Conservation (phyloP, 2,113 vertebrate species). For the Limnothrissa miodon region DNA sequence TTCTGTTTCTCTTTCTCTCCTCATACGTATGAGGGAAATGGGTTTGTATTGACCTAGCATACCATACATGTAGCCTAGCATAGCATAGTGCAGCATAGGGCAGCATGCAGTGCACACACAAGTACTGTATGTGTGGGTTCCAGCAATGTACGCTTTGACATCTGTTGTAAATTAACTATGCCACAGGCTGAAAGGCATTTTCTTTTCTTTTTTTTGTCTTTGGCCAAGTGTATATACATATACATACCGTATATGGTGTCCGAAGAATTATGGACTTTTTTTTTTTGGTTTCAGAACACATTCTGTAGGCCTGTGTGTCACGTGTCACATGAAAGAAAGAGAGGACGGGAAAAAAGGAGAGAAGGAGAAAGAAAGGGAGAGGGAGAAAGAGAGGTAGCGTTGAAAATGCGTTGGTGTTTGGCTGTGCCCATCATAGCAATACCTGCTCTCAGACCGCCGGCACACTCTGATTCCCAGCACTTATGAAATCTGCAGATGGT, state of each 20-base stretch:
- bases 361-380: neutral
- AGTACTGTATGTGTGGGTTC: neutral
- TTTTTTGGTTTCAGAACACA: neutral
- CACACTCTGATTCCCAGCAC: neutral
- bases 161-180: conserved; percentile 5
- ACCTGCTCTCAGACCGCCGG: neutral
- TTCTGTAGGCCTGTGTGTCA: neutral
- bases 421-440: neutral
- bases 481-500: neutral
- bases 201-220: neutral
- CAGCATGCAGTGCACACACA: neutral
- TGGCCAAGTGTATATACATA: neutral
- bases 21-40: neutral
- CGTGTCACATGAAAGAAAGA: neutral
- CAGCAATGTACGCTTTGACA: neutral
- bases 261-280: conserved; percentile 1
- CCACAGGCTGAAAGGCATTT: neutral
- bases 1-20: neutral
- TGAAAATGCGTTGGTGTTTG: neutral
- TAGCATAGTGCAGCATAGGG: too few relatives aligned
- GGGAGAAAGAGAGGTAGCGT: neutral
- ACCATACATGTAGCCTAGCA: too few relatives aligned
- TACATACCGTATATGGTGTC: neutral
- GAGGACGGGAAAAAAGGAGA: too few relatives aligned
- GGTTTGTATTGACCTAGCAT: neutral